phyloP scores from a whole-genome alignment of 2,113 vertebrate species.

The Hydropotes inermis region DNA sequence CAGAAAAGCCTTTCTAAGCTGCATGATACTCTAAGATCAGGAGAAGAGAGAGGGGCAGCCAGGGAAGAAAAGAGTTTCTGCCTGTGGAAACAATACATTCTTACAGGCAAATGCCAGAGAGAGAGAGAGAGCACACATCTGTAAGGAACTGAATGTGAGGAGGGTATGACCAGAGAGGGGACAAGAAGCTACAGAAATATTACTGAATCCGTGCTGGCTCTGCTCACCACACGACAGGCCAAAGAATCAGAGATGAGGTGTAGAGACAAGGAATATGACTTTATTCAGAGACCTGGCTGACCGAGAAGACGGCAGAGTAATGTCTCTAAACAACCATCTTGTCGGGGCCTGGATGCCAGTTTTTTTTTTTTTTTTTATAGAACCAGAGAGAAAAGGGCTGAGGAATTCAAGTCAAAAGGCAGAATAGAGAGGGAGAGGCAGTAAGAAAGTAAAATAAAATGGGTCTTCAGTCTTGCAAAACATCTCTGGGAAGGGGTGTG shows the following conservation, averaged over 20 bases:
- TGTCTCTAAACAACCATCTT: background rate
- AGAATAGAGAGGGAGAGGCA: background rate
- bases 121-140: background rate
- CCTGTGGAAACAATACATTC: background rate
- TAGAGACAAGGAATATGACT: background rate
- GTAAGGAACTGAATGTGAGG: background rate
- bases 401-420: background rate
- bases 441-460: background rate
- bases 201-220: background rate
- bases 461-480: background rate
- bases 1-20: background rate
- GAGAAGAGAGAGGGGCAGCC: background rate
- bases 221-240: background rate
- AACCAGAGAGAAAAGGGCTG: background rate
- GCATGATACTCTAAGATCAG: background rate
- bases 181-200: background rate
- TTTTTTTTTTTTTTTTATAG: no score
- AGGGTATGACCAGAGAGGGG: background rate
- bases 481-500: background rate
- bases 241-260: fast-evolving
- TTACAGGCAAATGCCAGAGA: background rate
- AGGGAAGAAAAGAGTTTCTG: background rate
- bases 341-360: background rate
- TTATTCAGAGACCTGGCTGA: background rate
- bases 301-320: background rate